These are phyloP conservation scores for Drosophila nannoptera DNA, from an alignment of 1,140 invertebrate species.

Conservation along the genomic window DNA sequence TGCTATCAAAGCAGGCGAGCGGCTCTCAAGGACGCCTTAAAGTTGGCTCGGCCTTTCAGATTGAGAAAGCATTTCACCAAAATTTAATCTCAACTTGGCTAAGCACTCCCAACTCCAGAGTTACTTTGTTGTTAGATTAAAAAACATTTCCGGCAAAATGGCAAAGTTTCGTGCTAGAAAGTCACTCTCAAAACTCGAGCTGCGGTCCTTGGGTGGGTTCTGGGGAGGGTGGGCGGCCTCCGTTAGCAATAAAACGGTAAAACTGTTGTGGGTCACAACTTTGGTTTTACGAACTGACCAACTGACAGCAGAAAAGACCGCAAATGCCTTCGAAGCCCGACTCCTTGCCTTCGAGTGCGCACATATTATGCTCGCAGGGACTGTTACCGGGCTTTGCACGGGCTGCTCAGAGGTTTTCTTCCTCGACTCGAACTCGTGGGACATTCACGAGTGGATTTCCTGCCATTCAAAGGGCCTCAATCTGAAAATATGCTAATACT, in stretches of 20 bases:
- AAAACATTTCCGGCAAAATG: constrained; percentile 60
- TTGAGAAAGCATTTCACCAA: constrained; percentile 32
- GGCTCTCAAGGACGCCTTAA: constrained; percentile 66
- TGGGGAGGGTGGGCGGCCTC: constrained; percentile 5
- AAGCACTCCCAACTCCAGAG: constrained; percentile 15
- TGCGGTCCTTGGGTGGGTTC: constrained; percentile 6
- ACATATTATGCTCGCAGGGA: background rate
- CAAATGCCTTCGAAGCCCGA: constrained; percentile 27
- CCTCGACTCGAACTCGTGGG: too few relatives aligned
- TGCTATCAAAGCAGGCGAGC: constrained; percentile 8
- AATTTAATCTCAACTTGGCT: constrained; percentile 37
- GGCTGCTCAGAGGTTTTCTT: too few relatives aligned
- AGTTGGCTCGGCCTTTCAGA: constrained; percentile 23
- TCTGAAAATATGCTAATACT: too few relatives aligned
- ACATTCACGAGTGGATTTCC: too few relatives aligned
- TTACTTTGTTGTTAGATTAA: constrained; percentile 73
- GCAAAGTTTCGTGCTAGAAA: constrained; percentile 49
- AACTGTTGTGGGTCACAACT: constrained; percentile 64
- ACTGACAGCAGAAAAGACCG: constrained; percentile 27
- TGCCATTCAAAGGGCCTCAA: too few relatives aligned
- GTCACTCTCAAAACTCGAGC: constrained; percentile 32
- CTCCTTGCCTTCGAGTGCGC: background rate
- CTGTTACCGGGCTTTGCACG: background rate
- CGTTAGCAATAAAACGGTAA: constrained; percentile 65
- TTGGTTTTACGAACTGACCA: constrained; percentile 72